Conservation (phyloP, 2,888 invertebrate species). For the Melolontha melolontha region DNA sequence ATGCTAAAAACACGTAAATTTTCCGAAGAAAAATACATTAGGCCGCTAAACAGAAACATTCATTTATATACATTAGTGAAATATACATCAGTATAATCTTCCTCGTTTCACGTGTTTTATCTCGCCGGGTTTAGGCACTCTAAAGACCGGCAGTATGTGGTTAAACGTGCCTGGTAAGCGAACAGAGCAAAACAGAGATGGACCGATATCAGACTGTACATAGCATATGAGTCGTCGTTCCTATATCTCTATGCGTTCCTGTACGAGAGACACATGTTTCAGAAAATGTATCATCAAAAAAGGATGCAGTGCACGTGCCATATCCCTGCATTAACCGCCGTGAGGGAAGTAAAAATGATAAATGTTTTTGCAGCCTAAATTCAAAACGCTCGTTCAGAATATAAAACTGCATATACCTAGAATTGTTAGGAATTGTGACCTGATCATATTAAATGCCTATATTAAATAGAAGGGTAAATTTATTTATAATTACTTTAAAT, state of each 20-base stretch:
- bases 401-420: too few relatives aligned
- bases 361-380: constrained; percentile 1
- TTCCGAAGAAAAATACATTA: constrained; percentile 6
- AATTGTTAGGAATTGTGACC: too few relatives aligned
- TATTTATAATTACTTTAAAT: too few relatives aligned
- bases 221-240: constrained; percentile 35
- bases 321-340: background rate
- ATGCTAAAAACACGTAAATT: too few relatives aligned
- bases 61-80: constrained; percentile 26
- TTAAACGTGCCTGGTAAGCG: constrained; percentile 29
- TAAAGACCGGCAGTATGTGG: constrained; percentile 23
- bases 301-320: constrained; percentile 35
- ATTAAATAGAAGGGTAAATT: background rate
- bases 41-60: constrained; percentile 22
- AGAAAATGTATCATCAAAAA: constrained; percentile 18
- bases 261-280: constrained; percentile 30
- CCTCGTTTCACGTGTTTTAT: constrained; percentile 44
- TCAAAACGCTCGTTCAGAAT: too few relatives aligned
- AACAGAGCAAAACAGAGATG: constrained; percentile 27
- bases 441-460: background rate
- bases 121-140: constrained; percentile 34
- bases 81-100: constrained; percentile 37
- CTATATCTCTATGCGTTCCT: constrained; percentile 7
- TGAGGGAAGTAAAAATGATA: background rate
- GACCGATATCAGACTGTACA: constrained; percentile 23